These are phyloP conservation scores for Sweltsa coloradensis DNA, from an alignment of 1,140 invertebrate genomes.

Conservation along the genomic window DNA sequence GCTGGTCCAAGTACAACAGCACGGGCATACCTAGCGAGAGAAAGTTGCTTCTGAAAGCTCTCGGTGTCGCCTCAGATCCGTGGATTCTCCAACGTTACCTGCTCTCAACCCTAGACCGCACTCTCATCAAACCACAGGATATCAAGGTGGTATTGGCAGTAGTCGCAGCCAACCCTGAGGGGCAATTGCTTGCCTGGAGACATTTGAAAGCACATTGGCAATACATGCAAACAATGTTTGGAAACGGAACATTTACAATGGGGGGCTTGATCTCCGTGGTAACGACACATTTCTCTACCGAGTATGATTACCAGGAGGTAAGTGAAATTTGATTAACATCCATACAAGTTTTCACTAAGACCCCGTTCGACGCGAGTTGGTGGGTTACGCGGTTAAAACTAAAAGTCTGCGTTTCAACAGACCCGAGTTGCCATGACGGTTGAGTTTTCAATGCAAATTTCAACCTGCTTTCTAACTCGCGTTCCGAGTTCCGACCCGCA, in stretches of 20 bases:
- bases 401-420: no score
- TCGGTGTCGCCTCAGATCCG: constrained; percentile 54
- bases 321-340: no score
- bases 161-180: constrained; percentile 58
- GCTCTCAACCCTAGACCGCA: constrained; percentile 44
- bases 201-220: constrained; percentile 64
- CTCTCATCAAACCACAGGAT: constrained; percentile 54
- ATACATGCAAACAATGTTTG: constrained; percentile 46
- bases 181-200: constrained; percentile 59
- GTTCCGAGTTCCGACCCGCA: no score
- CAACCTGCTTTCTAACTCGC: no score
- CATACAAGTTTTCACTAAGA: no score
- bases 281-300: constrained; percentile 53
- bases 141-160: constrained; percentile 50
- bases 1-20: constrained; percentile 55
- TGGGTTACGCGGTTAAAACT: no score
- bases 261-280: constrained; percentile 53
- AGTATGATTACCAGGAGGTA: constrained; percentile 62
- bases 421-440: no score
- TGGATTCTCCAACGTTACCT: constrained; percentile 63
- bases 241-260: constrained; percentile 53
- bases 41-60: constrained; percentile 48
- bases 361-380: no score
- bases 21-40: constrained; percentile 55
- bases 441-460: no score